Base-by-base conservation (phyloP, 2,797 vertebrate genomes). In the Amazonetta brasiliensis region DNA sequence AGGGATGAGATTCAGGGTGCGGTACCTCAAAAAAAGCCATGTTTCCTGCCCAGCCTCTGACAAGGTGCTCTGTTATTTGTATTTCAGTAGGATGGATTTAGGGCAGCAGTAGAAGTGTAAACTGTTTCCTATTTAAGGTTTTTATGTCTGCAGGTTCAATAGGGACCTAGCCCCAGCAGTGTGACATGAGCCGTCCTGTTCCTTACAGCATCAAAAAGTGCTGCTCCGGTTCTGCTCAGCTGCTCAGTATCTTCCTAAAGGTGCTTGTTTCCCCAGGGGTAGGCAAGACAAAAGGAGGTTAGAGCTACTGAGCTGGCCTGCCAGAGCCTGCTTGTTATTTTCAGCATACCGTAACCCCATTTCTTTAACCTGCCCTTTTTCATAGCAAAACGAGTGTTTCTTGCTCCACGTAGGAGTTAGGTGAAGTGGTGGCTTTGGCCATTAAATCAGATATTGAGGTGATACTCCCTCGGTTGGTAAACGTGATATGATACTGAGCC, bases 371-470 rank as follows among this genome's bases (percentile, higher is more conserved):
- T 26, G 0, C 22, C 43, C 30, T 50, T 79, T 92, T n/a, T 67
- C 81, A 28, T 44, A 54, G 60, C 39, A 26, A n/a, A 90, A 20
- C 31, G 28, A 3, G 37, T 7, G 30, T 35, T 69, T 69, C 35
- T 66, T 86, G 55, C 79, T 59, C 41, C 77, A 9, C 31, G 31
- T 67, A 7, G 79, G 89, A 74, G 84, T 26, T 84, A 43, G 72
- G 66, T 59, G 20, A 46, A 31, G 66, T 5, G 25, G n/a, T 92
- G 79, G 58, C 79, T 92, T 83, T 94, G 90, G 72, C 66, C 39
- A 4, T 52, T 33, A 26, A 69, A 79, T 44, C 67, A 69, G 80
- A 20, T 48, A 1, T 0, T 31, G 35, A 73, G 33, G 82, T 58
- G 55, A 43, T 33, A 39, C 0, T 9, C 37, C 43, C 66, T 66